Evolutionary conservation across 2,797 vertebrate genomes (phyloP).

Genomic region (Acridotheres tristis): DNA sequence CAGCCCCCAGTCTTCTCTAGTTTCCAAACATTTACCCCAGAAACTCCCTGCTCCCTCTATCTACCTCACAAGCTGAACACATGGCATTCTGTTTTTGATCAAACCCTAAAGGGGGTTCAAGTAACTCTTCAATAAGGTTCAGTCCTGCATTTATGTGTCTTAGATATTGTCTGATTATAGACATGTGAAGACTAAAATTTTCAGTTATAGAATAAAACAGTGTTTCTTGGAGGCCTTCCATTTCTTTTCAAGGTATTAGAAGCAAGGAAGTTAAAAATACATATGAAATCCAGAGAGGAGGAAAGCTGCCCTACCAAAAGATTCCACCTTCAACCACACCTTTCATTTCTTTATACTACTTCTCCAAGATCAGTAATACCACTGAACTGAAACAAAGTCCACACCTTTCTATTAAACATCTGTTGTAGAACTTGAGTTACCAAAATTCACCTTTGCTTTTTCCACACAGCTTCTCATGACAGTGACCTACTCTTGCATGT

Average conservation of each 20-base stretch:
- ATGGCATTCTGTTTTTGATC: not conserved
- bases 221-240: not conserved
- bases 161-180: not conserved
- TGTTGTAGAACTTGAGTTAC: not conserved
- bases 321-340: not conserved
- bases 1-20: not conserved
- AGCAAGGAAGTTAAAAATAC: not conserved
- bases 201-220: not conserved
- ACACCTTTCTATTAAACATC: not conserved
- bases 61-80: not conserved
- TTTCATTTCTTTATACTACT: not conserved
- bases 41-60: not conserved
- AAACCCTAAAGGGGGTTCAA: not conserved
- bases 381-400: not conserved
- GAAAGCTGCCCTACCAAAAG: not conserved
- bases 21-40: not conserved
- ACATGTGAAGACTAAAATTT: not conserved
- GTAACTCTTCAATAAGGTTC: not conserved
- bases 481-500: not conserved
- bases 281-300: not conserved
- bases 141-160: not conserved
- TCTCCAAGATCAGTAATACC: not conserved
- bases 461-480: not conserved
- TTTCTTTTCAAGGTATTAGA: not conserved
- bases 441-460: not conserved